These are phyloP conservation scores for Dynastes tityus DNA, from an alignment of 2,888 invertebrate genomes.

Conservation along the genomic window DNA sequence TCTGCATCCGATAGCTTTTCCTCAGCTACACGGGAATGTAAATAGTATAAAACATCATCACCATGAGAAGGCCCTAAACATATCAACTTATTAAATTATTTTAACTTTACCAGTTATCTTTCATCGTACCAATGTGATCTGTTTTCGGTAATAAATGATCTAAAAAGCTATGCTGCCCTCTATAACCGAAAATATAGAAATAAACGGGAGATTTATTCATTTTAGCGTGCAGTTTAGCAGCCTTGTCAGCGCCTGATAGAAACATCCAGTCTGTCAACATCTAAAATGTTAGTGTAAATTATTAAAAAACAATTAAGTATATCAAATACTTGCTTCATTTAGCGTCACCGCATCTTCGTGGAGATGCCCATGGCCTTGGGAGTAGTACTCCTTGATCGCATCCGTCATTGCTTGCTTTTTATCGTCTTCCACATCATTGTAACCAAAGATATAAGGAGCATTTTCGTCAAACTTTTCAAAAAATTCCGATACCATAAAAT, in stretches of 20 bases:
- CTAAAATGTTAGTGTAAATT: slow-evolving; percentile 62
- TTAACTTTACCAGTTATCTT: too few species aligned
- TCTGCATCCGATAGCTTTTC: slow-evolving; percentile 44
- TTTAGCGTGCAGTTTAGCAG: slow-evolving; percentile 74
- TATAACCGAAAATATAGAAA: slow-evolving; percentile 68
- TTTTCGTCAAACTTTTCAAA: slow-evolving; percentile 65
- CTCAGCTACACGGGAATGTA: slow-evolving; percentile 18
- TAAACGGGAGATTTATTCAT: slow-evolving; percentile 75
- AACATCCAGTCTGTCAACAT: slow-evolving; percentile 78
- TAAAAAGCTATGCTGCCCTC: slow-evolving; percentile 37
- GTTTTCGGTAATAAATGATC: slow-evolving; percentile 23
- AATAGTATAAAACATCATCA: slow-evolving; percentile 49
- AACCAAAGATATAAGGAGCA: slow-evolving; percentile 77
- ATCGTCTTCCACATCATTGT: slow-evolving; percentile 73
- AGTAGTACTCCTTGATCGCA: slow-evolving; percentile 74
- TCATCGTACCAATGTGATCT: slow-evolving; percentile 1
- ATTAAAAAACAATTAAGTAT: slow-evolving; percentile 52
- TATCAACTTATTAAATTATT: not conserved
- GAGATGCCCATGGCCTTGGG: slow-evolving; percentile 67
- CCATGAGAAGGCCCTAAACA: slow-evolving; percentile 44
- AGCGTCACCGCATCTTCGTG: slow-evolving; percentile 53
- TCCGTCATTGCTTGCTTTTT: slow-evolving; percentile 70
- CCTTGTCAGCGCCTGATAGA: slow-evolving; percentile 72
- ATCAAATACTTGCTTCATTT: slow-evolving; percentile 59
- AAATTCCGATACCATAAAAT: not conserved